Evolutionary conservation across 1,140 invertebrate genomes (phyloP), one percentile per base, ranked within the genome.

Genomic region (Homarus americanus): DNA sequence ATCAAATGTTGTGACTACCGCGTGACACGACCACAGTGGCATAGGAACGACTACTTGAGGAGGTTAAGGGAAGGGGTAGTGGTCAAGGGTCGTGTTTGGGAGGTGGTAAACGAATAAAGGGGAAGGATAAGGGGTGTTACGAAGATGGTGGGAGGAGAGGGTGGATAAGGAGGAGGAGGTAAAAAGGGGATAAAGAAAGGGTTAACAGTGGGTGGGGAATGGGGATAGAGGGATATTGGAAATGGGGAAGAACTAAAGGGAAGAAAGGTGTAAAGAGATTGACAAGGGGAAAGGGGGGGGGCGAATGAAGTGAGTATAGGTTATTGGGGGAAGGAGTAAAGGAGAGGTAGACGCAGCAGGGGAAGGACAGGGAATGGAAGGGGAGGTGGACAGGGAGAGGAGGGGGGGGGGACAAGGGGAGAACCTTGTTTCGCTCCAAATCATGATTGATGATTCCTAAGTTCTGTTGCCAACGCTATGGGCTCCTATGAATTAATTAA

Each of bases 401-500:
- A 40, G 38, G 40, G 78, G 36, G 63, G n/a, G 1, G 34, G 32
- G 28, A 66, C 28, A 10, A n/a, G 86, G 53, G 76, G 58, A 32
- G 32, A n/a, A 44, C 17, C 40, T 41, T 82, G 76, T 73, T 80
- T 82, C 79, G 58, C 53, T 88, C 58, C 86, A 88, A 82, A 88
- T 88, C 86, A 88, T 88, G 86, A 88, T 88, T 82, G 86, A 88
- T 88, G 86, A 73, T 49, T 82, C 86, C 40, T n/a, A 82, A 88
- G 58, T 88, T 88, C 17, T 32, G 86, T 82, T 88, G 86, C 78
- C 76, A 87, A 63, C 85, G 75, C 75, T 87, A 38, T 87, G 85
- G 85, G 49, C 66, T 78, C 49, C 49, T 87, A 49, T 79, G 85
- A 87, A 87, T 87, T 87, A 87, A 87, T 87, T 87, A 63, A 76